These are phyloP conservation scores for Anas platyrhynchos DNA, from an alignment of 2,113 vertebrate genomes.

Conservation along the genomic window DNA sequence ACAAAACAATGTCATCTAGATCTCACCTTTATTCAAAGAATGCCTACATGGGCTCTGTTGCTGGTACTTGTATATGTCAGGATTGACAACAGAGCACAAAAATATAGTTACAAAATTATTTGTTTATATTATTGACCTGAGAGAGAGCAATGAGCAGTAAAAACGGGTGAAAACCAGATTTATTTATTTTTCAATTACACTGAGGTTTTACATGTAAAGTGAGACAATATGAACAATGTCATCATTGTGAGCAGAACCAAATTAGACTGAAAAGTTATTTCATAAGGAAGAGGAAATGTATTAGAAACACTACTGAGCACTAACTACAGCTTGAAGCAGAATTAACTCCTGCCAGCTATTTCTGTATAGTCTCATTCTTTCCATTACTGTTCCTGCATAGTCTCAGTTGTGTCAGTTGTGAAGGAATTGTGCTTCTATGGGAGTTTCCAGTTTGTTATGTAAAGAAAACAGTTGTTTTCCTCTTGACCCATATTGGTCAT, in stretches of 20 bases:
- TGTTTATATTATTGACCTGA: slow-evolving; percentile 13
- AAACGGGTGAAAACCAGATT: neutral
- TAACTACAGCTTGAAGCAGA: neutral
- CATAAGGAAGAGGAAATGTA: neutral
- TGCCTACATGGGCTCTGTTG: neutral
- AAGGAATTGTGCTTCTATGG: neutral
- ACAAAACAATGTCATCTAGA: neutral
- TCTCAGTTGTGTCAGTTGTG: neutral
- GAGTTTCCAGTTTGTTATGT: neutral
- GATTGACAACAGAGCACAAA: slow-evolving; percentile 25
- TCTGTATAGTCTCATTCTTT: neutral
- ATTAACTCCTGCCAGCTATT: neutral
- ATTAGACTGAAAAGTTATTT: neutral
- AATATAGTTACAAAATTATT: neutral
- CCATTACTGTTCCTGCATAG: neutral
- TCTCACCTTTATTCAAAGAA: slow-evolving; percentile 5
- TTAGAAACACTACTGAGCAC: neutral
- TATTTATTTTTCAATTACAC: accelerated
- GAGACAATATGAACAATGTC: neutral
- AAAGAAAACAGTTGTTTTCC: slow-evolving; percentile 36
- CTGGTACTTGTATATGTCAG: neutral
- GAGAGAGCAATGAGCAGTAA: neutral
- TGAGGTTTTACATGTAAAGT: neutral
- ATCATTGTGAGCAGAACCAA: neutral
- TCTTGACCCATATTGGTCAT: neutral